A percentile compares a stretch with the other conserved stretches of the same genome.
Conservation (phyloP, 2,888 invertebrate genomes). For the Phyllotreta cruciferae region DNA sequence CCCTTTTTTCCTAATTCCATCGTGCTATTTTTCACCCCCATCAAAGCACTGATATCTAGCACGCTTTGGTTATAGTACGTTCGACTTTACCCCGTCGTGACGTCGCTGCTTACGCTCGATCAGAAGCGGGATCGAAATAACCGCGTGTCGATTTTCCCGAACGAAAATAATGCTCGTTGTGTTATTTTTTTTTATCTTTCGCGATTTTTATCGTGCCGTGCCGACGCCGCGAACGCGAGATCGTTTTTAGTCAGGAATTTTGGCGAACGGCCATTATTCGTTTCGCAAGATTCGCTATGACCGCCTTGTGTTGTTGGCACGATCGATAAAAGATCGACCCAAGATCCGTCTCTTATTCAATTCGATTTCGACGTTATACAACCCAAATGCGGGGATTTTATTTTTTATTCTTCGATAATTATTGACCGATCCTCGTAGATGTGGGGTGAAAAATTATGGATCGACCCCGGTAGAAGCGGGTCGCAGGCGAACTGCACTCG, state of each 20-base stretch:
- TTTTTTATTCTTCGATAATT: background rate
- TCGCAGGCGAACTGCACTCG: no score
- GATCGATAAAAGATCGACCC: conserved; percentile 28
- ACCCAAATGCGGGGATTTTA: background rate
- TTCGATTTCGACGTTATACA: conserved; percentile 8
- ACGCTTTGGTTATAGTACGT: background rate
- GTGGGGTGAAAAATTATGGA: no score
- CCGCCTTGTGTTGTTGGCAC: conserved; percentile 44
- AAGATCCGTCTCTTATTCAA: conserved; percentile 13
- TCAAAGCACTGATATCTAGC: no score
- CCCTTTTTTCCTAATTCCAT: no score
- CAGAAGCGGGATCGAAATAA: background rate
- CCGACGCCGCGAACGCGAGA: conserved; percentile 30
- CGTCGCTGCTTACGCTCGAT: background rate
- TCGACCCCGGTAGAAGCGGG: no score
- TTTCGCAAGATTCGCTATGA: conserved; percentile 33
- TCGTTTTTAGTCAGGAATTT: conserved; percentile 41
- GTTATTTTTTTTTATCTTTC: no score
- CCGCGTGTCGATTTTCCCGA: no score
- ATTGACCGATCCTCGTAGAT: no score
- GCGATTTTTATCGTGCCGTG: no score
- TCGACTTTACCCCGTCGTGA: no score
- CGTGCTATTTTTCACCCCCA: no score
- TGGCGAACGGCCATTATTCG: conserved; percentile 36
- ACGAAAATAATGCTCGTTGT: no score